A percentile compares a stretch with the other conserved stretches of the same genome.
Conservation (phyloP, 2,888 invertebrate genomes). For the Eilema depressum region DNA sequence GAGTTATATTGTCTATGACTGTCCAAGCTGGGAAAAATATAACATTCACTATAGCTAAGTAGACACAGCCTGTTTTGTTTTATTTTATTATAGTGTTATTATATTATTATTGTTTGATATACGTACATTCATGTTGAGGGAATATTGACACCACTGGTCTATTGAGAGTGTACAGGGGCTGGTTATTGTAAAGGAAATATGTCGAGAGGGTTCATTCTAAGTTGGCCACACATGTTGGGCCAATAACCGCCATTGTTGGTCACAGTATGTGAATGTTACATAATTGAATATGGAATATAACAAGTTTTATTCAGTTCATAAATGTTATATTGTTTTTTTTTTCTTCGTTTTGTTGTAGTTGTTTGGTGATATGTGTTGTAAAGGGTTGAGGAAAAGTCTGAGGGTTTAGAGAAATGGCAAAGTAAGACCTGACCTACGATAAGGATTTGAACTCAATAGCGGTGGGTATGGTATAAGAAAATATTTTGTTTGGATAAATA, state of each 20-base stretch:
- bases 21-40: conserved; percentile 21
- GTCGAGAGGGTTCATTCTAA: conserved; percentile 19
- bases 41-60: conserved; percentile 33
- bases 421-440: neutral
- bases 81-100: conserved; percentile 14
- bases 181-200: conserved; percentile 15
- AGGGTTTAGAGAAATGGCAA: neutral
- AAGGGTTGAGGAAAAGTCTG: neutral
- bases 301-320: neutral
- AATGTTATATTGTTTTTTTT: neutral
- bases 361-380: no score
- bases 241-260: no score
- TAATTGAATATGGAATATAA: neutral
- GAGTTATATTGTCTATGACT: conserved; percentile 18
- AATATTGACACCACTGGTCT: conserved; percentile 42
- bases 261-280: neutral
- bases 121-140: neutral
- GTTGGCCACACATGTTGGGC: neutral
- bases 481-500: neutral
- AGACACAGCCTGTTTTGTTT: conserved; percentile 40
- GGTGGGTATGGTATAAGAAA: neutral
- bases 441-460: neutral
- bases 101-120: conserved; percentile 13
- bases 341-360: no score
- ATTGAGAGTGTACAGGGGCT: conserved; percentile 13